Percentiles rank a stretch among this genome's conserved stretches.
Evolutionary conservation across 92 coral and sea anemone genomes (phyloP).

Genomic region (Isaurus tuberculatus): DNA sequence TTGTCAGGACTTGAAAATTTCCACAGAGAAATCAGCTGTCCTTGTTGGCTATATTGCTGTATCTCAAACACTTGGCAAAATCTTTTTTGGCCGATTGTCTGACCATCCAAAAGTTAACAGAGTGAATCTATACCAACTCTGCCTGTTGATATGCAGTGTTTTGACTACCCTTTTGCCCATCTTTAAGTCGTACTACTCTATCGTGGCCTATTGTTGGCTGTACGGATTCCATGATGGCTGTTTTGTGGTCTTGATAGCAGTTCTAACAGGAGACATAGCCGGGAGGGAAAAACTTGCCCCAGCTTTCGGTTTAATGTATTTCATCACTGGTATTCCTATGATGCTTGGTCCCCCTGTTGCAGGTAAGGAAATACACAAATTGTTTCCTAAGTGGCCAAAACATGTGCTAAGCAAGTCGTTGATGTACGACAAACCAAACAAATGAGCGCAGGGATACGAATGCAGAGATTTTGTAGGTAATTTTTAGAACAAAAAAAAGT

Average conservation of each 20-base stretch:
- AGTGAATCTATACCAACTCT: slow-evolving; percentile 64
- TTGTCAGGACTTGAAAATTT: slow-evolving; percentile 80
- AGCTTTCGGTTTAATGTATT: slow-evolving; percentile 71
- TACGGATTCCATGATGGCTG: slow-evolving; percentile 77
- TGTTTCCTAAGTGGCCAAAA: background rate
- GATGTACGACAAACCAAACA: no score
- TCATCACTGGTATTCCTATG: slow-evolving; percentile 64
- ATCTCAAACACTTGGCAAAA: slow-evolving; percentile 78
- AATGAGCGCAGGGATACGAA: no score
- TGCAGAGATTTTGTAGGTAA: no score
- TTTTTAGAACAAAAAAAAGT: no score
- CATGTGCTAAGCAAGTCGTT: background rate
- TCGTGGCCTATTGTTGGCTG: slow-evolving; percentile 59
- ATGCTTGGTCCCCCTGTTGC: slow-evolving; percentile 74
- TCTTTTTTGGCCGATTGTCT: slow-evolving; percentile 73
- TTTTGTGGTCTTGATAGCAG: slow-evolving; percentile 65
- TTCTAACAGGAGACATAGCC: slow-evolving; percentile 63
- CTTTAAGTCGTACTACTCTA: slow-evolving; percentile 60
- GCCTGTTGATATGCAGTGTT: slow-evolving; percentile 68
- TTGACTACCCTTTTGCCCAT: slow-evolving; percentile 69
- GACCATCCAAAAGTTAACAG: slow-evolving; percentile 74
- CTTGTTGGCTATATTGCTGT: slow-evolving; percentile 83
- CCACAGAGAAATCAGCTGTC: slow-evolving; percentile 64
- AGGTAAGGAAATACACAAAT: slow-evolving; percentile 41
- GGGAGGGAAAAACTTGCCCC: slow-evolving; percentile 66